Base-by-base conservation (phyloP, 1,140 invertebrate species). In the Melitaea cinxia region DNA sequence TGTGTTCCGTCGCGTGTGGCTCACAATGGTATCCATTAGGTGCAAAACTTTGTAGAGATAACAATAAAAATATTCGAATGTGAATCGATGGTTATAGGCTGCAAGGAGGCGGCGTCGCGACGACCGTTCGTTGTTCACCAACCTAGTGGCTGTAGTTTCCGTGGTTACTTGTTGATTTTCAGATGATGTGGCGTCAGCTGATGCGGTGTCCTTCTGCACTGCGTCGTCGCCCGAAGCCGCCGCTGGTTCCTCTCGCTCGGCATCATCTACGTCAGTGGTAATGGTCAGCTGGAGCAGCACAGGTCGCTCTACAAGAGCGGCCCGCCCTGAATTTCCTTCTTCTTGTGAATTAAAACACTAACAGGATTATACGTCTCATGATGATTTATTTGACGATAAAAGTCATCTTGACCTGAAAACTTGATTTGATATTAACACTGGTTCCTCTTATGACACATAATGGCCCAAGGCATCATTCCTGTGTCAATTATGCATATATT, bases 21-120 rank as follows among this genome's bases (percentile, higher is more conserved):
- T 58, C 24, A 21, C 30, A 37, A 30, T n/a, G 15, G 19, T 57
- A 10, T 55, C 33, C 68, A 24, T 50, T 58, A 72, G 85, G 85
- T 91, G 88, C 88, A 91, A 91, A 91, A 91, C 88, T 89, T 91
- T 91, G 86, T 91, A 89, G 86, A 70, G 83, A 85, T 79, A 79
- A 69, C 66, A 62, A 77, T 54, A 81, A 73, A 67, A 72, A 39
- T 75, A 79, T 72, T 69, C 71, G 75, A 70, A 68, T 64, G 68
- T 72, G 62, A 69, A 82, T 82, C 80, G 85, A 68, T 80, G 83
- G 73, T 71, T 80, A 84, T 78, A 80, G n/a, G 85, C 71, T 81
- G 83, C 42, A 47, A 47, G 80, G 77, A 80, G 79, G 66, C 78
- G 72, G 67, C 82, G 84, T 80, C 77, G 77, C 80, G 79, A 80